A percentile compares a stretch with the other conserved stretches of the same genome.
Conservation (phyloP, 2,113 vertebrate genomes). For the Clinocottus analis region DNA sequence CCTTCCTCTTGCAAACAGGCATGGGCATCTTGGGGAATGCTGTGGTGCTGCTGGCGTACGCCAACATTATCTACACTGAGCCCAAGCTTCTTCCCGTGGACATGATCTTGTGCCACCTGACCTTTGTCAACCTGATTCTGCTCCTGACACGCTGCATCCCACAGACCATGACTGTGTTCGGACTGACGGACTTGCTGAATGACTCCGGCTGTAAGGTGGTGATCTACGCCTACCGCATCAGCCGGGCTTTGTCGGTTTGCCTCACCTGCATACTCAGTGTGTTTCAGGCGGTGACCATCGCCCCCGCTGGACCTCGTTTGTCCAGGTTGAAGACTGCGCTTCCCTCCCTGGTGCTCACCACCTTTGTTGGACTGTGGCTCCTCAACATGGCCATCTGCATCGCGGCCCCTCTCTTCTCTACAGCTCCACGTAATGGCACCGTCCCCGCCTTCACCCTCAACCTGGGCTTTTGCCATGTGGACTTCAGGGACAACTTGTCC, state of each 20-base stretch:
- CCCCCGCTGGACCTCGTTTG: conserved; percentile 63
- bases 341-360: conserved; percentile 73
- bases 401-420: conserved; percentile 80
- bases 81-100: conserved; percentile 80
- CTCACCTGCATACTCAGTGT: conserved; percentile 85
- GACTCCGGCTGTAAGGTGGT: conserved; percentile 83
- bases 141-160: conserved; percentile 82
- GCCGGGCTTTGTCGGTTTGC: conserved; percentile 84
- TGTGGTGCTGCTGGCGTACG: conserved; percentile 78
- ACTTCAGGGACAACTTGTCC: conserved; percentile 82
- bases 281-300: conserved; percentile 80
- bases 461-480: conserved; percentile 83
- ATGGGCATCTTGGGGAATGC: conserved; percentile 82
- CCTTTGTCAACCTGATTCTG: conserved; percentile 83
- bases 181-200: conserved; percentile 76
- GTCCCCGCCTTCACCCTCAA: conserved; percentile 83
- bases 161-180: conserved; percentile 84
- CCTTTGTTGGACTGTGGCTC: conserved; percentile 80
- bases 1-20: conserved; percentile 85
- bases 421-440: conserved; percentile 81
- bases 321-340: conserved; percentile 73
- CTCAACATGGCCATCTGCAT: conserved; percentile 84
- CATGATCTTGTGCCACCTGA: conserved; percentile 84
- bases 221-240: conserved; percentile 82
- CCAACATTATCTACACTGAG: conserved; percentile 63